These are phyloP conservation scores for Pseudomyrmex dendroicus DNA, from an alignment of 1,140 invertebrate species.

Conservation along the genomic window DNA sequence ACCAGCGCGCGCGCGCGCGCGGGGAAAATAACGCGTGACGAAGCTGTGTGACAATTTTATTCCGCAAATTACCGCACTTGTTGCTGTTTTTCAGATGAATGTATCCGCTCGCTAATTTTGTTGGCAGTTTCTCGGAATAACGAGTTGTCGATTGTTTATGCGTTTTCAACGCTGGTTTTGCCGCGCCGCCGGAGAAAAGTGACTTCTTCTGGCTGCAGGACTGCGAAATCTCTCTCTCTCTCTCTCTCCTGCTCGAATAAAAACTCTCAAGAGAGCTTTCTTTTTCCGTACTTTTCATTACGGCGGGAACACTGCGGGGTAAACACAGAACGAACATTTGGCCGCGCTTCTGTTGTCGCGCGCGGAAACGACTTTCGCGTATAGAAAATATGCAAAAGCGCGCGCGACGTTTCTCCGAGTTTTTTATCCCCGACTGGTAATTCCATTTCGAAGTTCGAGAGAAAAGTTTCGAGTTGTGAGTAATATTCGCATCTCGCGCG, in stretches of 20 bases:
- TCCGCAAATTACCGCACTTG: not conserved
- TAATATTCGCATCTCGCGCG: constrained; percentile 36
- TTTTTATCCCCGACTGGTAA: constrained; percentile 41
- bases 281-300: too few species aligned
- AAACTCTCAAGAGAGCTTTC: too few species aligned
- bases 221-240: not conserved
- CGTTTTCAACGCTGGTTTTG: not conserved
- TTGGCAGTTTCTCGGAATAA: not conserved
- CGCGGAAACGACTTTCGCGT: constrained; percentile 13
- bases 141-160: constrained; percentile 17
- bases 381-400: constrained; percentile 47
- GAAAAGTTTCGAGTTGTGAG: constrained; percentile 25
- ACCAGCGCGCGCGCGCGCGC: not conserved
- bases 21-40: too few species aligned
- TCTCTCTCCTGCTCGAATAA: not conserved
- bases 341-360: constrained; percentile 29
- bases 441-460: constrained; percentile 41
- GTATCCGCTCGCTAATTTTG: not conserved
- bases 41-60: too few species aligned
- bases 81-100: not conserved
- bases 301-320: not conserved
- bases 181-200: not conserved
- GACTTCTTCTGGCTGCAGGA: constrained; percentile 1
- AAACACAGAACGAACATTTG: constrained; percentile 35
- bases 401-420: constrained; percentile 6